phyloP scores from a whole-genome alignment of 2,113 vertebrate genomes.

The Cyrtonyx montezumae region DNA sequence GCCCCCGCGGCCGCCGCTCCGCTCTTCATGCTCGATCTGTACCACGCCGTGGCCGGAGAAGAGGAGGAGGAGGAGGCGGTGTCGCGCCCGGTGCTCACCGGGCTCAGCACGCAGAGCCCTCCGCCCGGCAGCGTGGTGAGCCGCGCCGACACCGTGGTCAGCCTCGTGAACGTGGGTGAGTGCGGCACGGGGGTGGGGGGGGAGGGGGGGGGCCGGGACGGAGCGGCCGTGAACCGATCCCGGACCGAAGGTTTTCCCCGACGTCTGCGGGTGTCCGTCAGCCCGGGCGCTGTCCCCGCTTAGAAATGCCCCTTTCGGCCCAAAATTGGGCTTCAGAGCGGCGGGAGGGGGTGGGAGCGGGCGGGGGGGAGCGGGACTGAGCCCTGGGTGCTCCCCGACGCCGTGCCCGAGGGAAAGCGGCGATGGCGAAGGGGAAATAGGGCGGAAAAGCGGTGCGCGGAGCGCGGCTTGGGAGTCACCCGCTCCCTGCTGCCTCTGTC shows the following conservation, averaged over 20 bases:
- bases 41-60: constrained; percentile 87
- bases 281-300: rapidly evolving
- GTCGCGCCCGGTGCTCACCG: constrained; percentile 76
- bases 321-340: rapidly evolving
- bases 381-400: not conserved
- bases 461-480: not conserved
- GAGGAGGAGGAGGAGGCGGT: constrained; percentile 66
- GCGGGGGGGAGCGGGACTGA: not conserved
- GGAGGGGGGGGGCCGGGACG: not conserved
- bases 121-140: constrained; percentile 84
- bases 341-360: rapidly evolving
- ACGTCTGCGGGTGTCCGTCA: not conserved
- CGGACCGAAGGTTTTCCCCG: rapidly evolving
- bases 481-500: too few relatives aligned
- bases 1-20: constrained; percentile 87
- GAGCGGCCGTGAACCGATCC: too few relatives aligned
- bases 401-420: not conserved
- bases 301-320: rapidly evolving
- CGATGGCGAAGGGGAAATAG: not conserved
- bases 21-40: constrained; percentile 95
- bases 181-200: not conserved
- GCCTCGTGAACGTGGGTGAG: constrained; percentile 97
- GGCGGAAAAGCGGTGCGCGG: rapidly evolving
- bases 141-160: constrained; percentile 93
- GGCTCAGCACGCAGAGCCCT: constrained; percentile 83